phyloP scores from a whole-genome alignment of 2,113 vertebrate genomes.

The Scortum barcoo region DNA sequence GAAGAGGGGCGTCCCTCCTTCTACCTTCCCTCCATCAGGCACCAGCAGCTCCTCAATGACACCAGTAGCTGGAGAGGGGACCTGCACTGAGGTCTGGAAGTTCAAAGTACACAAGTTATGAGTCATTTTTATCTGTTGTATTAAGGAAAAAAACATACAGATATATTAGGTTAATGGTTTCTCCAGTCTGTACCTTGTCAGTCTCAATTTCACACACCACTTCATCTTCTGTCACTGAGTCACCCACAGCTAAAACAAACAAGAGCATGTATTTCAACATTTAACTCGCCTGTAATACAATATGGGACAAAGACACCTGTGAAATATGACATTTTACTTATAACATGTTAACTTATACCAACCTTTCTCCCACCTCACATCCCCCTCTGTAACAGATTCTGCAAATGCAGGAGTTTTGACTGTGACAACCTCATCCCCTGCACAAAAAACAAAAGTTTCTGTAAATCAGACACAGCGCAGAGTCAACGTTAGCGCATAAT shows the following conservation, averaged over 20 bases:
- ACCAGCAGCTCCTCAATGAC: slow-evolving; percentile 96
- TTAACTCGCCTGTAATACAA: not conserved
- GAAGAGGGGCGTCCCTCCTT: slow-evolving; percentile 94
- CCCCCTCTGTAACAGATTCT: slow-evolving; percentile 97
- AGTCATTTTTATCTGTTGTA: not conserved
- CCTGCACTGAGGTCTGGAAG: slow-evolving; percentile 93
- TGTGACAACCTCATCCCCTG: slow-evolving; percentile 91
- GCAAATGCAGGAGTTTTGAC: slow-evolving; percentile 96
- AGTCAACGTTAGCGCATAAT: not conserved
- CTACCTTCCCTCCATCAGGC: slow-evolving; percentile 93
- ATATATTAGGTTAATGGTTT: not conserved
- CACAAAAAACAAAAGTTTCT: slow-evolving; percentile 11
- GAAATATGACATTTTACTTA: not conserved
- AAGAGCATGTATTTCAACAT: not conserved
- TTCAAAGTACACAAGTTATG: slow-evolving; percentile 1
- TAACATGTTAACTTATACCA: slow-evolving; percentile 4
- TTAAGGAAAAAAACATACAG: not conserved
- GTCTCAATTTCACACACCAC: slow-evolving; percentile 99
- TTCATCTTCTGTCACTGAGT: slow-evolving; percentile 93
- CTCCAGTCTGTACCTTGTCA: slow-evolving; percentile 89
- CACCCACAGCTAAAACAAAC: slow-evolving; percentile 90
- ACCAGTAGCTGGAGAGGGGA: slow-evolving; percentile 92
- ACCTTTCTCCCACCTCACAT: slow-evolving; percentile 99
- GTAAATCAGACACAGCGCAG: not conserved
- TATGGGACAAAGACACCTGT: not conserved